These are phyloP conservation scores for Philhelius pedissequus DNA, from an alignment of 2,888 invertebrate genomes.

Conservation along the genomic window DNA sequence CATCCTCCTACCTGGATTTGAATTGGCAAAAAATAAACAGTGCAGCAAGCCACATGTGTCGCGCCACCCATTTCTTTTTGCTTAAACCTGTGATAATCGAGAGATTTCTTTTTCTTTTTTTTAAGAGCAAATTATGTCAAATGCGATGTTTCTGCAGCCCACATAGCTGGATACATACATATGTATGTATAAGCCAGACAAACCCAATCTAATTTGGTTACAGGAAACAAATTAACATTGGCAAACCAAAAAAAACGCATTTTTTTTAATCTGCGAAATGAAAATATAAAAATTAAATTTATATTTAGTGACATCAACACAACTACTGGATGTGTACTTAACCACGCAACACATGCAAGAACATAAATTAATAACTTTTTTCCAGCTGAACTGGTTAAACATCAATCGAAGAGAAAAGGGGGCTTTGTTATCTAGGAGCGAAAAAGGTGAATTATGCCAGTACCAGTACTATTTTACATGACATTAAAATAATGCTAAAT, in stretches of 20 bases:
- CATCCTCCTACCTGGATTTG: slow-evolving; percentile 3
- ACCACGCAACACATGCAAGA: slow-evolving; percentile 55
- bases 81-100: not conserved
- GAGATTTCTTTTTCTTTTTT: not conserved
- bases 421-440: not conserved
- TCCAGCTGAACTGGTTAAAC: not conserved
- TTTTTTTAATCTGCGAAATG: not conserved
- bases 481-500: too few species aligned
- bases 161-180: not conserved
- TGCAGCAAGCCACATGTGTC: not conserved
- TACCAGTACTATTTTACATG: too few species aligned
- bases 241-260: slow-evolving; percentile 13
- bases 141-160: not conserved
- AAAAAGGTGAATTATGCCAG: not conserved
- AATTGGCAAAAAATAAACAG: not conserved
- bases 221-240: slow-evolving; percentile 45
- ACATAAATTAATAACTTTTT: slow-evolving; percentile 48
- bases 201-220: slow-evolving; percentile 51
- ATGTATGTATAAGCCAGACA: not conserved
- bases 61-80: not conserved
- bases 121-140: slow-evolving; percentile 34
- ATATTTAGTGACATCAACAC: slow-evolving; percentile 46
- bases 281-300: not conserved
- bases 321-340: slow-evolving; percentile 39
- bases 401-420: not conserved